phyloP scores from a whole-genome alignment of 2,797 vertebrate species.

The Mormyrus hasselquistii region DNA sequence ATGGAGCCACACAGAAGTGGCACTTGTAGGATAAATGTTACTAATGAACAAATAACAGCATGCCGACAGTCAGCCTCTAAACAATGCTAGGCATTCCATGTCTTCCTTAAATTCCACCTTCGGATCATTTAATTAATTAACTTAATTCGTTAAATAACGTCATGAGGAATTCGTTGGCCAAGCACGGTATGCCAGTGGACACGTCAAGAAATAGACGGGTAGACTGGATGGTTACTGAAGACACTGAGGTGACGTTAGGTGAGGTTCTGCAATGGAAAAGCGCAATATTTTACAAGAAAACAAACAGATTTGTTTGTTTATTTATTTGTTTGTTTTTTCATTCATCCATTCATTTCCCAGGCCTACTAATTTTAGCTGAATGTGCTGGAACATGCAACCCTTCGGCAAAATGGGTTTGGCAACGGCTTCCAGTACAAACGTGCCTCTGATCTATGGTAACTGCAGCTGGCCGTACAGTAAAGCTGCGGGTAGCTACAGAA shows the following conservation, averaged over 20 bases:
- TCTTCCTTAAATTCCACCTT: not conserved
- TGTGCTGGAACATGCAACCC: not conserved
- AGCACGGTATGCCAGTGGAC: not conserved
- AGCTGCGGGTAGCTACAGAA: not conserved
- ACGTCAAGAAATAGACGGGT: not conserved
- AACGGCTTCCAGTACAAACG: not conserved
- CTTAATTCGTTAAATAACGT: not conserved
- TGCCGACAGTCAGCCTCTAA: not conserved
- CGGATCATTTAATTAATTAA: not conserved
- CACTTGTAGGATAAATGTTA: not conserved
- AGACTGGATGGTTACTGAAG: not conserved
- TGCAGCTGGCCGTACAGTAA: not conserved
- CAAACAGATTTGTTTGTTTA: not conserved
- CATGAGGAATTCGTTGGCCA: not conserved
- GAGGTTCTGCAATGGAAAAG: not conserved
- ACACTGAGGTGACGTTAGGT: not conserved
- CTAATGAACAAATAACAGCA: not conserved
- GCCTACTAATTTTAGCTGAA: not conserved
- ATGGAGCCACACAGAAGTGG: not conserved
- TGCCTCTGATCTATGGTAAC: not conserved
- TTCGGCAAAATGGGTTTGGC: not conserved
- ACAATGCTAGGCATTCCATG: not conserved
- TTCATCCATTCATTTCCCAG: not conserved
- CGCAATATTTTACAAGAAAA: not conserved
- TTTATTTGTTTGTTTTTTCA: not conserved